Evolutionary conservation across 2,888 invertebrate genomes (phyloP).

Genomic region (Cetonia aurata): DNA sequence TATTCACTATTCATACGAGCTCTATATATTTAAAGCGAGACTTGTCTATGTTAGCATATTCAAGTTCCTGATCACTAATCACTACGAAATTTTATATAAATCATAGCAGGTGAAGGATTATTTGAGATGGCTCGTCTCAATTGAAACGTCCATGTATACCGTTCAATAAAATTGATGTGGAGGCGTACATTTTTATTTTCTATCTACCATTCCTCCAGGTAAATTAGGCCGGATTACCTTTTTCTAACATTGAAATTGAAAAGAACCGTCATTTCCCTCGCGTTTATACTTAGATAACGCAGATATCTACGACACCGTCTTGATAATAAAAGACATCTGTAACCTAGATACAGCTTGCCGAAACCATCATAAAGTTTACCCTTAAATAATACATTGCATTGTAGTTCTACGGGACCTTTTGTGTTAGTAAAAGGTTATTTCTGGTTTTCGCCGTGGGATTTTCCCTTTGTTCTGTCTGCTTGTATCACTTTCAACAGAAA

Average conservation of each 20-base stretch:
- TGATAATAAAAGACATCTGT: too few species aligned
- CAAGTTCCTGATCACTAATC: not conserved
- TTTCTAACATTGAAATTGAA: too few species aligned
- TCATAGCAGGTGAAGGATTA: too few species aligned
- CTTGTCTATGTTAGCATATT: too few species aligned
- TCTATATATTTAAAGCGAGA: too few species aligned
- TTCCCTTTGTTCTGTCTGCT: conserved; percentile 2
- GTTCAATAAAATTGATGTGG: conserved; percentile 2
- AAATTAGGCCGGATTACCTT: conserved; percentile 11
- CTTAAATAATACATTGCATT: conserved; percentile 29
- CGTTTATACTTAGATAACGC: too few species aligned
- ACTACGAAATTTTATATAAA: too few species aligned
- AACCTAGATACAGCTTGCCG: conserved; percentile 15
- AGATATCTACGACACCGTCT: too few species aligned
- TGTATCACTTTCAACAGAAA: conserved; percentile 5
- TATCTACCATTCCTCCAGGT: not conserved
- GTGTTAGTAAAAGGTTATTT: conserved; percentile 18
- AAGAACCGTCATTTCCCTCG: not conserved
- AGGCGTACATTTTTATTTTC: not conserved
- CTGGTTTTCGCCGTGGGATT: conserved; percentile 1
- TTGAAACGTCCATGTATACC: too few species aligned
- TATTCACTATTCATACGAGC: too few species aligned
- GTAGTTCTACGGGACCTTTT: conserved; percentile 12
- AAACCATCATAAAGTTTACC: conserved; percentile 15
- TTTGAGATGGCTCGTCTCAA: too few species aligned